phyloP scores from a whole-genome alignment of 2,888 invertebrate genomes.

The Octonoba sinensis region DNA sequence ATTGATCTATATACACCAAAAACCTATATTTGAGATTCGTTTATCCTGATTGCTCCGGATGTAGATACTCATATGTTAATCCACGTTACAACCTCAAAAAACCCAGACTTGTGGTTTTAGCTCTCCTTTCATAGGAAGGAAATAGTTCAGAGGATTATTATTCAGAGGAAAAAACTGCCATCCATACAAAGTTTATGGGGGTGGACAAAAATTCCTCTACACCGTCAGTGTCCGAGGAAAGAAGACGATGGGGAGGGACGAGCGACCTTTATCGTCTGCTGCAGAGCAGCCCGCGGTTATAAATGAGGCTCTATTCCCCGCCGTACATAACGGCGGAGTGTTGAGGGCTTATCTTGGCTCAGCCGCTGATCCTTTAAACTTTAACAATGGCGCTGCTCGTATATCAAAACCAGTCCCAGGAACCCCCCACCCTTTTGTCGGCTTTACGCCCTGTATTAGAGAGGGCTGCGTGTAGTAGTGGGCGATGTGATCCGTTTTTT shows the following conservation, averaged over 20 bases:
- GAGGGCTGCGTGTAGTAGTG: constrained; percentile 9
- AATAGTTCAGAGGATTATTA: too few species aligned
- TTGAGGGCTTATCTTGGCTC: constrained; percentile 64
- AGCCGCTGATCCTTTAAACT: constrained; percentile 63
- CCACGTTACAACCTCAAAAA: too few species aligned
- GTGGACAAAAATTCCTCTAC: not conserved
- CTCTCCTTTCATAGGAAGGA: too few species aligned
- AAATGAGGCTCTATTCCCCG: constrained; percentile 59
- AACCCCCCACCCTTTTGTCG: constrained; percentile 50
- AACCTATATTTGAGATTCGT: constrained; percentile 25
- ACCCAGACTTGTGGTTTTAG: too few species aligned
- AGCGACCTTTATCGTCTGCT: constrained; percentile 39
- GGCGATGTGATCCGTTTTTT: constrained; percentile 32
- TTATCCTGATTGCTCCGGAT: not conserved
- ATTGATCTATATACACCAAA: constrained; percentile 7
- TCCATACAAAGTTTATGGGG: too few species aligned
- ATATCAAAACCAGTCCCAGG: constrained; percentile 54
- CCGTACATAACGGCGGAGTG: constrained; percentile 61
- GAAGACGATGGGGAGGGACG: constrained; percentile 10
- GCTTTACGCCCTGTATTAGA: constrained; percentile 36
- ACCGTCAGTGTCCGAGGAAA: constrained; percentile 37
- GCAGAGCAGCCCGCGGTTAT: constrained; percentile 53
- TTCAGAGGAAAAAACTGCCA: too few species aligned
- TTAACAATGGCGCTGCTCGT: constrained; percentile 63
- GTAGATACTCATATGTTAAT: too few species aligned